Conservation (phyloP, 2,113 vertebrate species). For the Malurus cyaneus region DNA sequence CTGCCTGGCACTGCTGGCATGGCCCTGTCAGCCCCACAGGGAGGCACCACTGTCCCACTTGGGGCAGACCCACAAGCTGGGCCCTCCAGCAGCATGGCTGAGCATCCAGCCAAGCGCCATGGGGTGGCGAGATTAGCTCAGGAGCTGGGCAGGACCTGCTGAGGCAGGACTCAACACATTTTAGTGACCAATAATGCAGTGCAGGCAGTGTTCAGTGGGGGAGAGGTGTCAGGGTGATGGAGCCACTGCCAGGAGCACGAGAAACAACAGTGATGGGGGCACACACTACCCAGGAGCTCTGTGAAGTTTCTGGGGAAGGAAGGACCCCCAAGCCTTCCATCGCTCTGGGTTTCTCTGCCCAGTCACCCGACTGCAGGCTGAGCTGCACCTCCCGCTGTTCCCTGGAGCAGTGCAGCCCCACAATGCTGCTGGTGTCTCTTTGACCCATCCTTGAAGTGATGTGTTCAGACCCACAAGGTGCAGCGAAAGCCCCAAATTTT, state of each 20-base stretch:
- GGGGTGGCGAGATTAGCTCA: background rate
- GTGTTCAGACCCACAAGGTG: fast-evolving
- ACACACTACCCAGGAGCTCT: background rate
- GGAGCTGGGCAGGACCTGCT: background rate
- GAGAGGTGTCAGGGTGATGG: background rate
- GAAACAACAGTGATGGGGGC: background rate
- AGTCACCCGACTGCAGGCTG: background rate
- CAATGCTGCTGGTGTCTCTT: background rate
- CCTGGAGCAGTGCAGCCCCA: background rate
- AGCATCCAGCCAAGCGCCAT: background rate
- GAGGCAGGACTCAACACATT: background rate
- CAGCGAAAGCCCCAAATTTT: background rate
- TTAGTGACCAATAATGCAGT: background rate
- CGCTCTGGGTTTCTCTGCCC: background rate
- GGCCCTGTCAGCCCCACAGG: background rate
- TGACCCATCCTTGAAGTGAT: background rate
- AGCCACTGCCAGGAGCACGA: background rate
- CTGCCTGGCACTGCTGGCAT: background rate
- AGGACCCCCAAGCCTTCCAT: background rate
- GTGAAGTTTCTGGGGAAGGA: background rate
- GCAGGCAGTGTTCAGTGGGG: background rate
- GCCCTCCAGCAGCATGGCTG: background rate
- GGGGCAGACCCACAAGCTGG: fast-evolving
- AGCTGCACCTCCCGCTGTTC: background rate
- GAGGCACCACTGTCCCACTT: background rate